Percentiles rank a stretch among this genome's conserved stretches.
Evolutionary conservation across 2,797 vertebrate species (phyloP).

Genomic region (Pseudochromis fuscus): DNA sequence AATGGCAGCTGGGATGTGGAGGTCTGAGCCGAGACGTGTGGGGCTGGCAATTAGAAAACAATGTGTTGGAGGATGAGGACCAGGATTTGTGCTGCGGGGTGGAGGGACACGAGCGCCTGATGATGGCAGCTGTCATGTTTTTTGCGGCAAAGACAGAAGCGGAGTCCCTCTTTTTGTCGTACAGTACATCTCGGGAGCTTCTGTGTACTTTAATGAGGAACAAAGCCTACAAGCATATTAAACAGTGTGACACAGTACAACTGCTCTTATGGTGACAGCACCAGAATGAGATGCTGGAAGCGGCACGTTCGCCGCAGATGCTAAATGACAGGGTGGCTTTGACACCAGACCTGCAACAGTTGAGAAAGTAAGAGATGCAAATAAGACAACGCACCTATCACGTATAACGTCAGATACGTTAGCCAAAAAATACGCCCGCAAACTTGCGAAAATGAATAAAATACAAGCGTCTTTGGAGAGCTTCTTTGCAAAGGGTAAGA

Average conservation of each 20-base stretch:
- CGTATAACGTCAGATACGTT: no score
- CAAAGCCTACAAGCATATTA: slow-evolving; percentile 75
- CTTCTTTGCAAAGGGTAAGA: no score
- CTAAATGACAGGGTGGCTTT: slow-evolving; percentile 45
- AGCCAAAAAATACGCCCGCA: background rate
- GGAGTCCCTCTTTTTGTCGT: slow-evolving; percentile 64
- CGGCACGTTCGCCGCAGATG: slow-evolving; percentile 32
- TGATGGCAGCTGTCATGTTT: slow-evolving; percentile 80
- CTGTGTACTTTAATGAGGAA: slow-evolving; percentile 78
- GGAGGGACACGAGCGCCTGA: slow-evolving; percentile 33
- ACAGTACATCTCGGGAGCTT: slow-evolving; percentile 65
- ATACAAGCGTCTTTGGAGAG: no score
- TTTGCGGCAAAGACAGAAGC: slow-evolving; percentile 64
- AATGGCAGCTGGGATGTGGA: slow-evolving; percentile 51
- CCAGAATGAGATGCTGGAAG: slow-evolving; percentile 43
- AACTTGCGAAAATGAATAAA: no score
- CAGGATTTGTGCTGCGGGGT: slow-evolving; percentile 43
- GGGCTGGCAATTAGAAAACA: slow-evolving; percentile 76
- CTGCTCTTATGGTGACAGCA: slow-evolving; percentile 61
- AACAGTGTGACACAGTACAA: slow-evolving; percentile 59
- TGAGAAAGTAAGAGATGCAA: slow-evolving; percentile 17
- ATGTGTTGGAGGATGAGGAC: slow-evolving; percentile 60
- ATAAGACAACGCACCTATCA: background rate
- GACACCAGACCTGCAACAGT: slow-evolving; percentile 36
- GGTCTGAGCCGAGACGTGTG: slow-evolving; percentile 59